Percentiles rank a stretch among this genome's conserved stretches.
phyloP scores from a whole-genome alignment of 2,113 vertebrate species.

The Sterrhoptilus dennistouni region DNA sequence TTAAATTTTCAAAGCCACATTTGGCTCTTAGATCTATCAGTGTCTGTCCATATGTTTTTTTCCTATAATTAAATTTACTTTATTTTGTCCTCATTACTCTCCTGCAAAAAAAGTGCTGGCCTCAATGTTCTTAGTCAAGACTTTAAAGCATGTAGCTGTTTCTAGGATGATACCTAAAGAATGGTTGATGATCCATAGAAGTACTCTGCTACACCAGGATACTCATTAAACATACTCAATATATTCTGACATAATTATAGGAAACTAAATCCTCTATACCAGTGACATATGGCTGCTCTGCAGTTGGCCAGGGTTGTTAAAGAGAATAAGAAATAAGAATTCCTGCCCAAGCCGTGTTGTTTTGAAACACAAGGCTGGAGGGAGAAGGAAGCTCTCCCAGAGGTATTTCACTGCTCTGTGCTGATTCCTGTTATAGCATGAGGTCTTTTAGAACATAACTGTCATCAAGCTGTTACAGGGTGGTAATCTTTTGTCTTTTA shows the following conservation, averaged over 20 bases:
- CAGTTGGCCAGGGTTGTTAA: not conserved
- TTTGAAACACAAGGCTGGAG: not conserved
- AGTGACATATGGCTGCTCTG: not conserved
- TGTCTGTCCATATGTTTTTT: not conserved
- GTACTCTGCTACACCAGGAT: not conserved
- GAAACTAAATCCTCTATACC: not conserved
- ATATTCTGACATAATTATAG: not conserved
- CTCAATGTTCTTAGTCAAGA: not conserved
- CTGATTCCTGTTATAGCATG: not conserved
- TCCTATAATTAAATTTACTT: not conserved
- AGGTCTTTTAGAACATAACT: not conserved
- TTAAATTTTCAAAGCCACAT: not conserved
- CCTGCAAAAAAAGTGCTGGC: not conserved
- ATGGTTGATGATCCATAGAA: not conserved
- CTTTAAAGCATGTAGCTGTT: not conserved
- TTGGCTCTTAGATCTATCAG: not conserved
- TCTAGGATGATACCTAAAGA: not conserved
- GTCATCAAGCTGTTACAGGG: not conserved
- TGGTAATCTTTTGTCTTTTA: not conserved
- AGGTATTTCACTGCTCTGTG: not conserved
- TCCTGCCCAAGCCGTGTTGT: not conserved
- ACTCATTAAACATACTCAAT: not conserved
- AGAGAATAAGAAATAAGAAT: not conserved
- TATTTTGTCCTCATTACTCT: not conserved
- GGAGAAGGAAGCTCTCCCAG: not conserved